phyloP scores from a whole-genome alignment of 2,797 vertebrate genomes.

The Melanotaenia nigrans region DNA sequence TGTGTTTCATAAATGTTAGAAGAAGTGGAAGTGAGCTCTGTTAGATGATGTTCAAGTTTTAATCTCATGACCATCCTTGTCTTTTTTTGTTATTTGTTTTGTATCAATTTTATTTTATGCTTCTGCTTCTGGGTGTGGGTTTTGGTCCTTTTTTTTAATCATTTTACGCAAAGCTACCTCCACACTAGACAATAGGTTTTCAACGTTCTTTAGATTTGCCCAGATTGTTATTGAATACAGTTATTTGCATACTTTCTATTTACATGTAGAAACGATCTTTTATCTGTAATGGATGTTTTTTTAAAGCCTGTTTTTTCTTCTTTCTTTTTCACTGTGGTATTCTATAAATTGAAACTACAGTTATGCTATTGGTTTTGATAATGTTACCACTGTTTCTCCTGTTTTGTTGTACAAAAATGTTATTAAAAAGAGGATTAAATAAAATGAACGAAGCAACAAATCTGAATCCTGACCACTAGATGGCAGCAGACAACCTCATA shows the following conservation, averaged over 20 bases:
- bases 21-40: not conserved
- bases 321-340: not conserved
- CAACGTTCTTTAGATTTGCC: not conserved
- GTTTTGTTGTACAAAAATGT: not conserved
- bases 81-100: not conserved
- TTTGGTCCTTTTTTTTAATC: conserved; percentile 1
- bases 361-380: not conserved
- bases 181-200: not conserved
- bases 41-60: conserved; percentile 5
- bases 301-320: not conserved
- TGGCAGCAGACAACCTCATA: conserved; percentile 27
- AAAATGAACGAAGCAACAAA: not conserved
- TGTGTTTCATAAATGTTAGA: not conserved
- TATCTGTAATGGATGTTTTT: not conserved
- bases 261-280: not conserved
- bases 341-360: not conserved
- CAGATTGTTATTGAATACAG: not conserved
- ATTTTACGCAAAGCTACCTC: not conserved
- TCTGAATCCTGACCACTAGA: conserved; percentile 46
- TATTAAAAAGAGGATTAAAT: not conserved
- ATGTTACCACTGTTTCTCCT: not conserved
- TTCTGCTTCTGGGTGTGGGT: conserved; percentile 12
- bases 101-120: not conserved
- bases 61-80: not conserved
- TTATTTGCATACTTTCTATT: not conserved